A percentile compares a stretch with the other conserved stretches of the same genome.
Conservation (phyloP, 2,888 invertebrate genomes). For the Actias luna region DNA sequence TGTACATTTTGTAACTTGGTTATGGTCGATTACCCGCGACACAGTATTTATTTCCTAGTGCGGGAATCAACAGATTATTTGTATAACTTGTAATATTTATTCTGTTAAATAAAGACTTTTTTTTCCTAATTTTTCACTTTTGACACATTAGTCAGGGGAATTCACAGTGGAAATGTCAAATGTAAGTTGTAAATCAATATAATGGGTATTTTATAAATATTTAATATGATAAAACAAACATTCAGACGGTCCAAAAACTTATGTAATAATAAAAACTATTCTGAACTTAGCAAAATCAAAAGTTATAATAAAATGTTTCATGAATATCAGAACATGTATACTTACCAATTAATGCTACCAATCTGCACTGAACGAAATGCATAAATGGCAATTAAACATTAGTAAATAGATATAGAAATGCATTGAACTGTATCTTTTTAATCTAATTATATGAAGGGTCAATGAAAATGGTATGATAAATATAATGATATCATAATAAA, state of each 20-base stretch:
- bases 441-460: slow-evolving; percentile 25
- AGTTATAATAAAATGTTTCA: background rate
- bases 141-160: too few relatives aligned
- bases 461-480: slow-evolving; percentile 23
- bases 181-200: too few relatives aligned
- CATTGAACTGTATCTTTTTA: slow-evolving; percentile 13
- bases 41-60: too few relatives aligned
- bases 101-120: too few relatives aligned
- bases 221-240: background rate
- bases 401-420: slow-evolving; percentile 20
- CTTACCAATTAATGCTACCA: slow-evolving; percentile 28
- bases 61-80: too few relatives aligned
- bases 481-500: slow-evolving; percentile 21
- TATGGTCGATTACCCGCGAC: too few relatives aligned
- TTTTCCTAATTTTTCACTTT: too few relatives aligned
- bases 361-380: slow-evolving; percentile 20
- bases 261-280: background rate
- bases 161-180: too few relatives aligned
- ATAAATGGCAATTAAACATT: slow-evolving; percentile 9
- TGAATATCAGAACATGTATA: slow-evolving; percentile 19
- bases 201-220: too few relatives aligned
- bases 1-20: too few relatives aligned
- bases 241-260: background rate
- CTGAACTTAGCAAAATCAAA: background rate
- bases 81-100: too few relatives aligned